Base-by-base conservation (phyloP, 1,140 invertebrate species). In the Semibalanus balanoides region DNA sequence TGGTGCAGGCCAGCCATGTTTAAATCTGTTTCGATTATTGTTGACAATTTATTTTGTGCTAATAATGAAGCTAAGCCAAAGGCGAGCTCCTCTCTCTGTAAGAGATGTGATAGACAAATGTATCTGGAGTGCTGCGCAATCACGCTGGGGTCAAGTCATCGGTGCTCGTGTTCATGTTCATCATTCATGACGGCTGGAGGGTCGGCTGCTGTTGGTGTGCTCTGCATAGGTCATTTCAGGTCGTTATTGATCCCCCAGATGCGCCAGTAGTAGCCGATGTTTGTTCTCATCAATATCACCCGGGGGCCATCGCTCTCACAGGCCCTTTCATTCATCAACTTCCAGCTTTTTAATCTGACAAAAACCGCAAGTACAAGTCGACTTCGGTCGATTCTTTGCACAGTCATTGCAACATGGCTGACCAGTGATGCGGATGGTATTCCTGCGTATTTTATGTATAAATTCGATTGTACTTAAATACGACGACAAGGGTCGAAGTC, bases 11-110 rank as follows among this genome's bases (percentile, higher is more conserved):
- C 51, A 64, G 51, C 51, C 51, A 64, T 22, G 51, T 64, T 64
- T 19, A 64, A 64, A 64, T 64, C 51, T 64, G 51, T 64, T 64
- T 64, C 51, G 22, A 64, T 64, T 64, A 64, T 64, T 64, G 51
- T 64, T 64, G 51, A 64, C 51, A 64, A 64, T 64, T 64, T 64
- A 64, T 64, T 64, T 64, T 64, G 51, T 64, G 51, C 51, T 22
- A 64, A 64, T 64, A 64, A 64, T 64, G 51, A 64, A 64, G 51
- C 14, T 64, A 64, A 64, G 51, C 51, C 51, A 64, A 64, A 64
- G 51, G 51, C 51, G 51, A 64, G 51, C 51, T 64, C 7, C 51
- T 22, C 51, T 64, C 7, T 64, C 1, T 14, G 51, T 14, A 1
- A 19, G 3, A 64, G 9, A 25, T 64, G 51, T 19, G 9, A 64